A percentile compares a stretch with the other conserved stretches of the same genome.
phyloP scores from a whole-genome alignment of 1,140 invertebrate genomes.

The Drosophila persimilis region DNA sequence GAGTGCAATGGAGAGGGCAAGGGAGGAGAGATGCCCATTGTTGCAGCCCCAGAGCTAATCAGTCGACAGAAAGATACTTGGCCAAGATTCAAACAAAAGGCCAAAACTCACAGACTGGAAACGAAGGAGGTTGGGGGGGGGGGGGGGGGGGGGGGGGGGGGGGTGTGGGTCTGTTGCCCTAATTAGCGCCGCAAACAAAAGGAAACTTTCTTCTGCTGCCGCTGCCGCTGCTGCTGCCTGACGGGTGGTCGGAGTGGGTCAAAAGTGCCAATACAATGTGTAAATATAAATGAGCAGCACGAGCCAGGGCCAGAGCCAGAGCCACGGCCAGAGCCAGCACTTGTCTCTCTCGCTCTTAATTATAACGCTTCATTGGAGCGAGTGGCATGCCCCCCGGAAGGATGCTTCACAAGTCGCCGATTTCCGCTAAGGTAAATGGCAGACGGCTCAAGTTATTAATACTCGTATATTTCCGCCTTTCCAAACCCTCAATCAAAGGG shows the following conservation, averaged over 20 bases:
- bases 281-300: slow-evolving; percentile 60
- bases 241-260: slow-evolving; percentile 34
- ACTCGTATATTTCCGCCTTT: slow-evolving; percentile 31
- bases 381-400: slow-evolving; percentile 1
- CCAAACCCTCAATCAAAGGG: slow-evolving; percentile 11
- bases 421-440: slow-evolving; percentile 48
- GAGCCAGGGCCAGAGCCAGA: slow-evolving; percentile 13
- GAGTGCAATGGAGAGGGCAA: neutral
- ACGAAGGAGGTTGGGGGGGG: too few relatives aligned
- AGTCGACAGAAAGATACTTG: slow-evolving; percentile 68
- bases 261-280: slow-evolving; percentile 76
- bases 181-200: slow-evolving; percentile 71
- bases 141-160: too few relatives aligned
- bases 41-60: slow-evolving; percentile 60
- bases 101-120: slow-evolving; percentile 8
- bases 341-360: slow-evolving; percentile 39
- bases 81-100: slow-evolving; percentile 54
- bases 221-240: neutral
- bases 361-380: slow-evolving; percentile 55
- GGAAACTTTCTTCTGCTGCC: slow-evolving; percentile 37
- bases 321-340: neutral
- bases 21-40: slow-evolving; percentile 12
- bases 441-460: slow-evolving; percentile 62
- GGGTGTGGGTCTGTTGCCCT: slow-evolving; percentile 38
- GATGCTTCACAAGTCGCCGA: slow-evolving; percentile 19